Base-by-base conservation (phyloP, 2,113 vertebrate species). In the Carlito syrichta region DNA sequence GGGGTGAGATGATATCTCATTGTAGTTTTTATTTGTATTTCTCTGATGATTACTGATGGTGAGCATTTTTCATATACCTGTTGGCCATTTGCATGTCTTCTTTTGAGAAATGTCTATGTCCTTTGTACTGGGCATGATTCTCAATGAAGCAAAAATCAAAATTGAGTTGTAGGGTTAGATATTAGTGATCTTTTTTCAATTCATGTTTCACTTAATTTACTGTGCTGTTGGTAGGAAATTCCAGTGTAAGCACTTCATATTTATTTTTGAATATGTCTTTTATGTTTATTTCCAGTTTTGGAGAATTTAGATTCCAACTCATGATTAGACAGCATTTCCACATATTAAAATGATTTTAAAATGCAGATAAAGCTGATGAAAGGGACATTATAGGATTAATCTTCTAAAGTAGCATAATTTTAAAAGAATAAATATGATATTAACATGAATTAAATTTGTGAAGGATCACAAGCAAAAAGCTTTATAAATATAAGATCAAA, bases 111-210 rank as follows among this genome's bases (percentile, higher is more conserved):
- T 66, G 63, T 35, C 63, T n/a, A 17, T 66, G 63, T 16, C 63
- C 32, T 16, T 66, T 66, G 20, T 4, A 40, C 3, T 62, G 83
- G 68, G 48, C 25, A 54, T 96, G 86, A 93, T 87, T 78, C 22
- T 87, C 91, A 76, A 79, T 63, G 13, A 85, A 16, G 78, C 8
- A 43, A 94, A 40, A 94, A 85, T 77, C 48, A 95, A 97, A 97
- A 91, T 8, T 93, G 40, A 32, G 12, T 40, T n/a, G 32, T 8
- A 73, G 60, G 32, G 3, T 60, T 27, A 92, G 27, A 91, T 45
- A 95, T 27, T 86, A 69, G 19, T 81, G 5, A 45, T 13, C 32
- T 68, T 96, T 78, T 86, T 9, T 38, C 87, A 5, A 66, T 77
- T 63, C 23, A 66, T 11, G 8, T 48, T 95, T 93, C 74, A 74